Evolutionary conservation across 1,140 invertebrate genomes (phyloP).

Genomic region (Lepidurus couesii): DNA sequence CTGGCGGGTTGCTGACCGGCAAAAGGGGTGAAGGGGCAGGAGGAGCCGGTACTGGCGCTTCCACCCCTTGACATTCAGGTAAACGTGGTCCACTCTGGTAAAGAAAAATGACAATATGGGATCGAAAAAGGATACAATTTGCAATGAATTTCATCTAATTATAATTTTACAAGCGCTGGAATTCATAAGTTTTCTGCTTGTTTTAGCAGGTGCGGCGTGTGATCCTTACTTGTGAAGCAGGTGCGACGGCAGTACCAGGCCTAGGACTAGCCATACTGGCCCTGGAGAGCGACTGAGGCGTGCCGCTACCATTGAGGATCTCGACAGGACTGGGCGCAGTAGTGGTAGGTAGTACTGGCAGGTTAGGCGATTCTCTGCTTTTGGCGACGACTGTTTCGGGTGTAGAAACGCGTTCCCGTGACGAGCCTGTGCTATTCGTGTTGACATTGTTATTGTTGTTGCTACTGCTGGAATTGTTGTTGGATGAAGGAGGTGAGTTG

Average conservation of each 20-base stretch:
- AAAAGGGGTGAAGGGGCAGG: slow-evolving; percentile 29
- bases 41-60: slow-evolving; percentile 31
- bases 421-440: neutral
- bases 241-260: slow-evolving; percentile 33
- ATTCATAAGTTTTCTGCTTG: too few relatives aligned
- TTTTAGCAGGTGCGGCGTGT: too few relatives aligned
- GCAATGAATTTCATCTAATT: too few relatives aligned
- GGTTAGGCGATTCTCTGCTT: neutral
- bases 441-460: neutral
- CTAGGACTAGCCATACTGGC: slow-evolving; percentile 28
- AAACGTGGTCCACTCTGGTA: slow-evolving; percentile 28
- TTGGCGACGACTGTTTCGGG: neutral
- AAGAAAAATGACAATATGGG: neutral
- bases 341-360: neutral
- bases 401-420: neutral
- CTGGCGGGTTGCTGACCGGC: slow-evolving; percentile 25
- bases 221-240: slow-evolving; percentile 27
- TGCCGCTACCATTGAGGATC: neutral
- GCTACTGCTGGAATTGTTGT: neutral
- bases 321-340: neutral
- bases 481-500: neutral
- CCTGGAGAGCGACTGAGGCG: neutral
- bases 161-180: too few relatives aligned
- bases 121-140: neutral
- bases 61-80: slow-evolving; percentile 32